Evolutionary conservation across 1,140 invertebrate species (phyloP), one percentile per base, ranked within the genome.

Genomic region (Phymorhynchus buccinoides): DNA sequence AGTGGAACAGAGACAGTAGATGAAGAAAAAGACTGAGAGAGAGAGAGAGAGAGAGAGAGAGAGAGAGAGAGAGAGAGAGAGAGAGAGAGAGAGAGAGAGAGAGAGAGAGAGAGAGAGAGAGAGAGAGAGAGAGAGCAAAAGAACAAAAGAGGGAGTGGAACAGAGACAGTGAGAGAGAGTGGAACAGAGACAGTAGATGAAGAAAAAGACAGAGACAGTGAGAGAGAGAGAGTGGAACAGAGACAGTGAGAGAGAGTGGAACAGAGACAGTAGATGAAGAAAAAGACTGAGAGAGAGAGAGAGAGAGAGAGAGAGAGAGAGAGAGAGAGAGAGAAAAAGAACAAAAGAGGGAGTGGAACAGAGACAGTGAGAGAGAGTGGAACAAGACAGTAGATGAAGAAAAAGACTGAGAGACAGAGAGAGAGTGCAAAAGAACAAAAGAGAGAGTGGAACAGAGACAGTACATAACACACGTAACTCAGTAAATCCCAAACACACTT

Each of bases 251-350:
- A 37, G 77, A 78, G 77, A 78, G 77, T 9, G 48, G 48, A 73
- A 39, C 30, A 39, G n/a, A 73, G 71, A 78, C 30, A 37, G n/a
- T 3, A 18, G 22, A 9, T 9, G 77, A 32, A 9, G 22, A 35
- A 12, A 35, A 32, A 9, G 37, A 35, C 18, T 32, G 37, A 27
- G 6, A 78, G 77, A 7, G 35, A 78, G 77, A 37, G 77, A 78
- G 35, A n/a, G 35, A 78, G 35, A 37, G 77, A n/a, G 77, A 78
- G 35, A 32, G 77, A 16, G 71, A 75, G 71, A 75, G 71, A 75
- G 77, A 37, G 27, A 78, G 35, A 78, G 6, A 37, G 77, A 78
- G 35, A 37, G 77, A 37, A 37, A 78, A 37, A 37, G 77, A 37
- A 37, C 27, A 37, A 78, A 35, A 78, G 77, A 37, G 77, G 37